phyloP scores from a whole-genome alignment of 2,797 vertebrate genomes.

The Jordanella pulchra region DNA sequence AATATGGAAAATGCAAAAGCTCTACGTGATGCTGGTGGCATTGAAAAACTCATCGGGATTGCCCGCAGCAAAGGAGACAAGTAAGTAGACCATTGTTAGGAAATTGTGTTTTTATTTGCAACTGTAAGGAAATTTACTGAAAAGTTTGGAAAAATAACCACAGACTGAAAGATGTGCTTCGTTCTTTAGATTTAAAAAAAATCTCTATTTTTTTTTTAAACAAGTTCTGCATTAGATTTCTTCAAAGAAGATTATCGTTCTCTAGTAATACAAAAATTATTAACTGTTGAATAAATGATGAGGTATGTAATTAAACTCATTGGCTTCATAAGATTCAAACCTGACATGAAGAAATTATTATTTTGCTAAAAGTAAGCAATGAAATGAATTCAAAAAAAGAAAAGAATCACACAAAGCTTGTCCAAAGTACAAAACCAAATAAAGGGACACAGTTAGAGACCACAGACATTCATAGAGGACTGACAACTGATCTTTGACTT shows the following conservation, averaged over 20 bases:
- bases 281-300: background rate
- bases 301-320: background rate
- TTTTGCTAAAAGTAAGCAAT: no score
- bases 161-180: background rate
- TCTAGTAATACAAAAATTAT: background rate
- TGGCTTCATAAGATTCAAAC: no score
- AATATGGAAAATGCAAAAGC: slow-evolving; percentile 99
- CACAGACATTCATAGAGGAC: no score
- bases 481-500: no score
- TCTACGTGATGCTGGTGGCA: slow-evolving; percentile 95
- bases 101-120: background rate
- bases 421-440: no score
- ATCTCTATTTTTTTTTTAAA: background rate
- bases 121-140: background rate
- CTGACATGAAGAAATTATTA: no score
- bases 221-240: background rate
- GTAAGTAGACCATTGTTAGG: slow-evolving; percentile 81
- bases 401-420: no score
- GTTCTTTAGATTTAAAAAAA: background rate
- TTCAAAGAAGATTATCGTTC: slow-evolving; percentile 3
- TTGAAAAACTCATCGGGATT: slow-evolving; percentile 97
- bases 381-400: no score
- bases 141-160: background rate
- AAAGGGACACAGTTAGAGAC: no score
- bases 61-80: slow-evolving; percentile 99